These are phyloP conservation scores for Sylvicapra grimmia DNA, from an alignment of 2,113 vertebrate genomes.

Conservation along the genomic window DNA sequence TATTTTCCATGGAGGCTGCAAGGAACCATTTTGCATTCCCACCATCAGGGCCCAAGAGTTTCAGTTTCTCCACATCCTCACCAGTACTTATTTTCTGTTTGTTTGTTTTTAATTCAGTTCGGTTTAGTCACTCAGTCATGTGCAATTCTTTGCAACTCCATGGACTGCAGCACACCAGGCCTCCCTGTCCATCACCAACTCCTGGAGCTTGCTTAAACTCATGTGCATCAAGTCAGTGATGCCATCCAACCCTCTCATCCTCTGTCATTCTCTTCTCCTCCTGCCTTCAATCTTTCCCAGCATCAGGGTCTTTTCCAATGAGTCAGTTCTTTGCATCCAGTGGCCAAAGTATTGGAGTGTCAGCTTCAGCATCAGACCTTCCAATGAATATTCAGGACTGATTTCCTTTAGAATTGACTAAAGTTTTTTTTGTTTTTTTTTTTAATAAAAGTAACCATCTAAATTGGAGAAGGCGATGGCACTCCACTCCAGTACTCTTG, in stretches of 20 bases:
- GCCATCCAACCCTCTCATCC: not conserved
- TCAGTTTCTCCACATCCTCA: not conserved
- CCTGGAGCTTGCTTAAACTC: not conserved
- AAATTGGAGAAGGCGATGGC: not conserved
- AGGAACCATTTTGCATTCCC: not conserved
- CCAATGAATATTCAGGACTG: not conserved
- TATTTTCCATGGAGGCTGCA: not conserved
- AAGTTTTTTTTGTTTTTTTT: not conserved
- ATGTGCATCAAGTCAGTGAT: not conserved
- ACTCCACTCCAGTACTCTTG: too few species aligned
- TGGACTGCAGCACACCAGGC: not conserved
- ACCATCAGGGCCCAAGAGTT: not conserved
- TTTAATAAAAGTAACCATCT: too few species aligned
- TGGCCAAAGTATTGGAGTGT: not conserved
- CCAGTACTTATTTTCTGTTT: not conserved
- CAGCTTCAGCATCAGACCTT: not conserved
- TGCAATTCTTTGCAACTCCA: not conserved
- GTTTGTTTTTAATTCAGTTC: not conserved
- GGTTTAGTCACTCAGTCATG: accelerated
- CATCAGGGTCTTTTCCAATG: not conserved
- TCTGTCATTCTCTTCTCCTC: not conserved
- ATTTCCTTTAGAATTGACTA: not conserved
- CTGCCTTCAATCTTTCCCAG: not conserved
- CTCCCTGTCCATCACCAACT: not conserved
- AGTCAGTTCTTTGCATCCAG: not conserved